Evolutionary conservation across 2,888 invertebrate species (phyloP), one percentile per base, ranked within the genome.

Genomic region (Andrena trimmerana): DNA sequence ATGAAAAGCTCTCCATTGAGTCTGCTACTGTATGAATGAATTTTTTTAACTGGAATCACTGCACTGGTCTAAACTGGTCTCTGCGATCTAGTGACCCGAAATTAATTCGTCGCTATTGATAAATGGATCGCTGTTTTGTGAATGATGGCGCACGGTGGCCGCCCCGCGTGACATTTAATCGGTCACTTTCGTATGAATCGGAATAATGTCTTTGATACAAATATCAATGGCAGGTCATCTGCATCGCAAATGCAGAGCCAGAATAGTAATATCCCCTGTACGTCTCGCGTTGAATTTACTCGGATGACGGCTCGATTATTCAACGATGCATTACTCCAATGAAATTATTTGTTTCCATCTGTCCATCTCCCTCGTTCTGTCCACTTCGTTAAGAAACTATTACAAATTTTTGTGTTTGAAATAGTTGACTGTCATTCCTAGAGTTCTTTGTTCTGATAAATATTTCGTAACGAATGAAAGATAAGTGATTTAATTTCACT

Each of bases 141-240:
- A 68, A 60, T 33, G 27, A 67, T 27, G 73, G 54, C 13, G 8
- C 52, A 13, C n/a, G 67, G 20, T 29, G 24, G 60, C 62, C 31
- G 66, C 31, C 20, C 27, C 52, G 24, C 0, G 67, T 33, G 63
- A 75, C 42, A 65, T 76, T 80, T 60, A 70, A 76, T 76, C 65
- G 59, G 31, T 29, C 65, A 42, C 42, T 76, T 60, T 59, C 20
- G n/a, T 42, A 52, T 54, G 52, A 66, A 79, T 66, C 65, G 66
- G 42, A 62, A 72, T 48, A 68, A 57, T 70, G 69, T 68, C 69
- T 70, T 65, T 50, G 78, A 66, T 66, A 31, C 50, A 65, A 33
- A 72, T 72, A 78, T 81, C 68, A 72, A 50, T 70, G 77, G 57
- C 33, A 36, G 59, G 33, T 48, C 16, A 70, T 78, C 66, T 73